Evolutionary conservation across 1,140 invertebrate species (phyloP).

Genomic region (Drepana arcuata): DNA sequence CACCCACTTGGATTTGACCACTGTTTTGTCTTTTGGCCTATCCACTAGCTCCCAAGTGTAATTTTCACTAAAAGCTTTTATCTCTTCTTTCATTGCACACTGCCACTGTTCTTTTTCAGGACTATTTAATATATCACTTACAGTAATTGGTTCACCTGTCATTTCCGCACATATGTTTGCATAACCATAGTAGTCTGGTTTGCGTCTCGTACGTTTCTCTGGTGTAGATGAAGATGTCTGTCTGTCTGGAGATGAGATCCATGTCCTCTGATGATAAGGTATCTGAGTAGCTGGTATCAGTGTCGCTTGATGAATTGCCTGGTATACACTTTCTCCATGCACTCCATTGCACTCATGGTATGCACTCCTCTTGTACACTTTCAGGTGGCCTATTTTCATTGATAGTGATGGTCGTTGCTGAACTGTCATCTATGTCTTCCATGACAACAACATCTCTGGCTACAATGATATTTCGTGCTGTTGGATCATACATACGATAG

Average conservation of each 20-base stretch:
- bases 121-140: conserved; percentile 1
- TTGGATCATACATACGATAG: background rate
- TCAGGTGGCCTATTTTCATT: background rate
- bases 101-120: conserved; percentile 6
- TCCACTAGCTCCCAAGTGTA: conserved; percentile 3
- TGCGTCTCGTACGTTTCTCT: background rate
- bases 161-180: background rate
- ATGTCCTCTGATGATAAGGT: background rate
- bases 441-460: background rate
- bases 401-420: background rate
- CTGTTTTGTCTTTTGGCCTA: background rate
- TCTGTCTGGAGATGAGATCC: too few relatives aligned
- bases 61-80: conserved; percentile 1
- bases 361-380: background rate
- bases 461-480: background rate
- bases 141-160: background rate
- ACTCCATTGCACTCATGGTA: too few relatives aligned
- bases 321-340: background rate
- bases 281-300: background rate
- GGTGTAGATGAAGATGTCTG: background rate
- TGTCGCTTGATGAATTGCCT: background rate
- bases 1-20: conserved; percentile 6
- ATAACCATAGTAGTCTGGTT: background rate
- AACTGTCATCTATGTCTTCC: background rate
- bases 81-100: conserved; percentile 1